These are phyloP conservation scores for Vireo griseus DNA, from an alignment of 2,797 vertebrate genomes.

Conservation along the genomic window DNA sequence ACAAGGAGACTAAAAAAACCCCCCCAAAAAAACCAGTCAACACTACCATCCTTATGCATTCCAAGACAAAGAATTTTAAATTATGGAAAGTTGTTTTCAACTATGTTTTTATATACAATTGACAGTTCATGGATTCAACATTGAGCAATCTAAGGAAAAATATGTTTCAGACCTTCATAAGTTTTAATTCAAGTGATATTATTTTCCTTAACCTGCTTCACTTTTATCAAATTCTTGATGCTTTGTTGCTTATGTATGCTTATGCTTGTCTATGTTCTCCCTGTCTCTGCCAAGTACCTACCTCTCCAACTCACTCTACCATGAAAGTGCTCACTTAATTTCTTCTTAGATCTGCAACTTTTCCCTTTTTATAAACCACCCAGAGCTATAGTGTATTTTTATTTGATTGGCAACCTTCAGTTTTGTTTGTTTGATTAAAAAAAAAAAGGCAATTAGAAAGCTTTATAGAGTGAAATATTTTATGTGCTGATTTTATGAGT, in stretches of 20 bases:
- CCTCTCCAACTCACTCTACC: background rate
- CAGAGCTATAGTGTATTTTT: background rate
- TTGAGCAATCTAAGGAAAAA: background rate
- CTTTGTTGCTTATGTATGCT: background rate
- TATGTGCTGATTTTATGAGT: conserved; percentile 34
- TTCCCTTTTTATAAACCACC: background rate
- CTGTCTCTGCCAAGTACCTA: background rate
- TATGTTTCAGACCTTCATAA: background rate
- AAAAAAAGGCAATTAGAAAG: conserved; percentile 20
- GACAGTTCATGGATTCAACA: background rate
- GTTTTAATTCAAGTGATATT: background rate
- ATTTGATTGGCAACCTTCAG: conserved; percentile 6
- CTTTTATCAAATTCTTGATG: background rate
- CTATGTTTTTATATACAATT: background rate
- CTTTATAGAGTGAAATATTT: conserved; percentile 15
- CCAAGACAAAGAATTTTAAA: background rate
- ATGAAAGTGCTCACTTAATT: background rate
- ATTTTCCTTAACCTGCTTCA: background rate
- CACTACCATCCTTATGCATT: background rate
- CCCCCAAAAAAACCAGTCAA: background rate
- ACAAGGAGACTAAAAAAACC: background rate
- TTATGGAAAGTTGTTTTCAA: background rate
- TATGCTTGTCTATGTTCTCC: background rate
- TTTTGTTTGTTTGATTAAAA: background rate
- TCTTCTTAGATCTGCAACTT: background rate